Conservation (phyloP, 2,888 invertebrate genomes). For the Andrena haemorrhoa region DNA sequence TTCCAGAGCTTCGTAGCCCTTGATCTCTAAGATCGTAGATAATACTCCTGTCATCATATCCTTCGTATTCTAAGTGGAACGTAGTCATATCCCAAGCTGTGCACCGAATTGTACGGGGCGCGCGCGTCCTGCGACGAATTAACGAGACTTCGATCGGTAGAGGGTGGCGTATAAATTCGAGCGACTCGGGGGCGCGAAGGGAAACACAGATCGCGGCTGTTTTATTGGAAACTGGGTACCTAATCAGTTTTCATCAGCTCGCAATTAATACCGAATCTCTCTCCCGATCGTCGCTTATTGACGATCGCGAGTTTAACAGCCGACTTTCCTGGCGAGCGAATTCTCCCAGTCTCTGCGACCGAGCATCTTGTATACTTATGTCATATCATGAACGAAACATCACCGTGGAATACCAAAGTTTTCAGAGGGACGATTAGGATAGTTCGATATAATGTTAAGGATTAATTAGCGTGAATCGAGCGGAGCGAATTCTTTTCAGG, state of each 20-base stretch:
- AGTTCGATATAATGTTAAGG: conserved; percentile 42
- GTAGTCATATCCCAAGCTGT: conserved; percentile 45
- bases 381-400: conserved; percentile 49
- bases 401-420: conserved; percentile 26
- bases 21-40: conserved; percentile 45
- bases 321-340: too few relatives aligned
- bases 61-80: conserved; percentile 39
- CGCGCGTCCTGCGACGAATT: neutral
- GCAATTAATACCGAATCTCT: neutral
- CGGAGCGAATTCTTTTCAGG: conserved; percentile 10
- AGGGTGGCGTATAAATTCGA: neutral
- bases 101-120: conserved; percentile 14
- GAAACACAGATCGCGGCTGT: neutral
- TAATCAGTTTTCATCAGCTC: neutral
- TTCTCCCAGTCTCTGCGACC: neutral
- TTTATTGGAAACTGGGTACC: neutral
- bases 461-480: conserved; percentile 23
- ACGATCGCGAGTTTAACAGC: too few relatives aligned
- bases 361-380: conserved; percentile 30
- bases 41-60: conserved; percentile 48
- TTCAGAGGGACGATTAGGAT: conserved; percentile 36
- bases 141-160: too few relatives aligned
- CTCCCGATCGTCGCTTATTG: neutral
- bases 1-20: conserved; percentile 52
- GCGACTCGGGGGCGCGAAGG: too few relatives aligned